Evolutionary conservation across 1,140 invertebrate species (phyloP), one percentile per base, ranked within the genome.

Genomic region (Lordiphosa stackelbergi): DNA sequence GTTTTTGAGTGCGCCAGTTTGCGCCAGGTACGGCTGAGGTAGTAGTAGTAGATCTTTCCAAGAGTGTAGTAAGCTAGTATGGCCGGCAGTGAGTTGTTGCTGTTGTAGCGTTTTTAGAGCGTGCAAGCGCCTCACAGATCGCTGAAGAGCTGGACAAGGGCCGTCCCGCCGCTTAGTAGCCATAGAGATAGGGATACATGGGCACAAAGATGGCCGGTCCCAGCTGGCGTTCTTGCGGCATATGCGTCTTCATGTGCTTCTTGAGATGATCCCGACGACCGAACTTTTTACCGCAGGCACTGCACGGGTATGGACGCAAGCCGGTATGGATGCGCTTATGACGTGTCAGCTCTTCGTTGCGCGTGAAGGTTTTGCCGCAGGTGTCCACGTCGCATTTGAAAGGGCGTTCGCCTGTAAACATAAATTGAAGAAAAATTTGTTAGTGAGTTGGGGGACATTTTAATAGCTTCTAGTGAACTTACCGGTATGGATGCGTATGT

Each of bases 271-370:
- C 96, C 64, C 97, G 94, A 10, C 96, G 90, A 0, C 96, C 96
- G 78, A 98, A 98, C 34, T 93, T 90, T 88, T 97, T 97, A 0
- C 93, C 93, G 61, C 96, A 97, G 5, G 92, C 90, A 0, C 89
- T 77, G 85, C 96, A 97, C 0, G 92, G 90, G 84, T 93, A 96
- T 0, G 95, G 95, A 6, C 94, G 90, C 0, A 95, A 87, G 1
- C 94, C 95, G 0, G 94, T 94, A 86, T 98, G 96, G 47, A 98
- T 98, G 52, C 95, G 90, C 69, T 95, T 94, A 88, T 98, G 96
- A 16, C 96, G 90, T 0, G 96, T 97, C 37, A 98, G 88, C 85
- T 98, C 96, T 88, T 98, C 96, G 87, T 98, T 98, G 59, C 96
- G 90, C 0, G 96, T 97, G 78, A 98, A 98, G 0, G 93, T 93